Percentiles rank a stretch among this genome's conserved stretches.
These are phyloP conservation scores for Eupithecia subumbrata DNA, from an alignment of 2,888 invertebrate genomes.

Conservation along the genomic window DNA sequence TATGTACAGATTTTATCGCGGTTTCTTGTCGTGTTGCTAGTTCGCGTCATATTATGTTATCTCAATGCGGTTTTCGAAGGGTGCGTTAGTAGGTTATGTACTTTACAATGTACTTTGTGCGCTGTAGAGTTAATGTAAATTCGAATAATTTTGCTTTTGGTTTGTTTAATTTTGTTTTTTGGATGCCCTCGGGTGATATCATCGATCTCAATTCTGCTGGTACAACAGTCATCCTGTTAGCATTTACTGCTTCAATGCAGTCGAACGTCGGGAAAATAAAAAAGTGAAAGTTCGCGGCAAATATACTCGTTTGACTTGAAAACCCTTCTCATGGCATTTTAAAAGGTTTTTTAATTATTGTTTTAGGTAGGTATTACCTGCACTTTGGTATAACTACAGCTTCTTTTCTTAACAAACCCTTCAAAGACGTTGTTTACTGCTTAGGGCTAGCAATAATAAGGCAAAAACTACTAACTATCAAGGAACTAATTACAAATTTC, in stretches of 20 bases:
- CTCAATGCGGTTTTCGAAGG: constrained; percentile 27
- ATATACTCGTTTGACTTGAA: not conserved
- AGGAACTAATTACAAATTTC: too few species aligned
- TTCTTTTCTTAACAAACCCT: not conserved
- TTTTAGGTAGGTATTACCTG: not conserved
- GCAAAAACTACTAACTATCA: not conserved
- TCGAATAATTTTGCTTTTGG: too few species aligned
- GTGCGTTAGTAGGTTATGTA: constrained; percentile 9
- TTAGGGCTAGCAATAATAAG: not conserved
- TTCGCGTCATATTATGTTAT: constrained; percentile 30
- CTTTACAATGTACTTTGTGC: not conserved
- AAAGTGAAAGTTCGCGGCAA: constrained; percentile 4
- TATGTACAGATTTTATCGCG: constrained; percentile 41
- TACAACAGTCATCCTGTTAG: not conserved
- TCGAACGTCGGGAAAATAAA: not conserved
- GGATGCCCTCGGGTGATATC: not conserved
- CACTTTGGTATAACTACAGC: not conserved
- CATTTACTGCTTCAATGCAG: not conserved
- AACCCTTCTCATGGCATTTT: not conserved
- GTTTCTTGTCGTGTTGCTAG: constrained; percentile 31
- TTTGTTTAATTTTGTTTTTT: too few species aligned
- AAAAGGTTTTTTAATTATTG: not conserved
- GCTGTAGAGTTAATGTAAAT: not conserved
- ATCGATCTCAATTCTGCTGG: not conserved
- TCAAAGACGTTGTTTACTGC: not conserved